These are phyloP conservation scores for Labia minor DNA, from an alignment of 2,888 invertebrate species.

Conservation along the genomic window DNA sequence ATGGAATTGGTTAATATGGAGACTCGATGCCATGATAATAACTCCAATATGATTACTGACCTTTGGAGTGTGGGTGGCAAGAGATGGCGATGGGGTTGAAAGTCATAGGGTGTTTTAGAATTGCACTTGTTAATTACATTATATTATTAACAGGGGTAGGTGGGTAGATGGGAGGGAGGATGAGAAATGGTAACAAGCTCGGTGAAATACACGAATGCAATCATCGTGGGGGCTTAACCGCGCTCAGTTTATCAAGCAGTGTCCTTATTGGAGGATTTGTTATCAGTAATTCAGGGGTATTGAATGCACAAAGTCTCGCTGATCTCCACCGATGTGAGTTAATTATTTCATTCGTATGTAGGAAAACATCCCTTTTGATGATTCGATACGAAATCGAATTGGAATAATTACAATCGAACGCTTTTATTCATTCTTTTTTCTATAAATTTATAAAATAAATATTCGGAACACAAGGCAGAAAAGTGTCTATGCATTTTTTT, in stretches of 20 bases:
- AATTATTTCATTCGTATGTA: no score
- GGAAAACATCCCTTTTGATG: no score
- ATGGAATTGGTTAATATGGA: not conserved
- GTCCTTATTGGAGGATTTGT: conserved; percentile 2
- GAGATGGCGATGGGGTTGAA: not conserved
- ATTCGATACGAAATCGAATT: no score
- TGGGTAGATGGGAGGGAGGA: no score
- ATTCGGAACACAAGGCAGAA: no score
- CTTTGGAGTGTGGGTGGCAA: no score
- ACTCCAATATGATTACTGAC: not conserved
- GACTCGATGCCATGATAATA: not conserved
- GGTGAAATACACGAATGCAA: not conserved
- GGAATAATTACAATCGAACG: no score
- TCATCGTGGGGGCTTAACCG: not conserved
- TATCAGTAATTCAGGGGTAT: not conserved
- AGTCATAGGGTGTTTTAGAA: not conserved
- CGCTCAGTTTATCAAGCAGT: not conserved
- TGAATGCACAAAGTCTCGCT: not conserved
- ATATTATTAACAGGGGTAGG: not conserved
- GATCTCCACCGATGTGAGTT: not conserved
- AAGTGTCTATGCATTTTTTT: no score
- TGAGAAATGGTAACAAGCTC: conserved; percentile 3
- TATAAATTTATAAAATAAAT: no score
- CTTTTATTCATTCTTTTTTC: no score
- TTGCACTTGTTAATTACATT: conserved; percentile 2